These are phyloP conservation scores for Merops nubicus DNA, from an alignment of 2,113 vertebrate species.

Conservation along the genomic window DNA sequence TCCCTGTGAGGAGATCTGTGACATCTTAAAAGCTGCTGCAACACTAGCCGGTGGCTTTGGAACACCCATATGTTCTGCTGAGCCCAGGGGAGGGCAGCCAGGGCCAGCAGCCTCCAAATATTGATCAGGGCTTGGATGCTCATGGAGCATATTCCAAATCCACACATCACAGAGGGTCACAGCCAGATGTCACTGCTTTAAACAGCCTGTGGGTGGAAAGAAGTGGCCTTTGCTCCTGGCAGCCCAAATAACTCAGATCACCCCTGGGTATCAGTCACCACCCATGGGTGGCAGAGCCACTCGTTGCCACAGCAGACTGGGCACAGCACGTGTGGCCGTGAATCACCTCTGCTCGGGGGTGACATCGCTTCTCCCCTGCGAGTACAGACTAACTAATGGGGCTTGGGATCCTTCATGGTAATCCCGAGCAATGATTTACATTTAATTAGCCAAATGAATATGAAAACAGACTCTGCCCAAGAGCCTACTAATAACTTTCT, in stretches of 20 bases:
- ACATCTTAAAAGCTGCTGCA: slow-evolving; percentile 56
- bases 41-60: not conserved
- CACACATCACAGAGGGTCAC: fast-evolving
- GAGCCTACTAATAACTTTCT: slow-evolving; percentile 41
- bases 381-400: not conserved
- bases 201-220: fast-evolving
- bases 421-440: not conserved
- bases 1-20: not conserved
- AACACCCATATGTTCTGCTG: slow-evolving; percentile 42
- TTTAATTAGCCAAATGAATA: slow-evolving; percentile 43
- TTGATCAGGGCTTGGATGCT: not conserved
- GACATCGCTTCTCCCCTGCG: not conserved
- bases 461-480: slow-evolving; percentile 52
- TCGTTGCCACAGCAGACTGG: fast-evolving
- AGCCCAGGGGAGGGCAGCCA: not conserved
- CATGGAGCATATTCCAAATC: not conserved
- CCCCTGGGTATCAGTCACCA: not conserved
- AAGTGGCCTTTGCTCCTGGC: not conserved
- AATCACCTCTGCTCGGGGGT: not conserved
- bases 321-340: not conserved
- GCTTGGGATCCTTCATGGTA: not conserved
- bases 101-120: slow-evolving; percentile 32
- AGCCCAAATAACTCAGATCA: not conserved
- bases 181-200: slow-evolving; percentile 26
- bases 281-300: not conserved